These are phyloP conservation scores for Homalodisca vitripennis DNA, from an alignment of 1,140 invertebrate genomes.

Conservation along the genomic window DNA sequence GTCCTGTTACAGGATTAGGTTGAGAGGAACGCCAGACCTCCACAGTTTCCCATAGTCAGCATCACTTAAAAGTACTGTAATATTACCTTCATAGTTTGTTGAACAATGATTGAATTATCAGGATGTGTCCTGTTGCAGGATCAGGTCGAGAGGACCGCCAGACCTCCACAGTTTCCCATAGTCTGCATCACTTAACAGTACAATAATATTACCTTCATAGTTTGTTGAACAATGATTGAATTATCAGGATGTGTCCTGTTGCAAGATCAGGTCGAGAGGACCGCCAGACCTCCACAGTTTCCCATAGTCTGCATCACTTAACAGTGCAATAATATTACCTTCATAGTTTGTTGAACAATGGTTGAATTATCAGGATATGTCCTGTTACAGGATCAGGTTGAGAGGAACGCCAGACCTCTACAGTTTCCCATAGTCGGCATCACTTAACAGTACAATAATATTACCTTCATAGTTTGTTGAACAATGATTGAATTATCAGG, in stretches of 20 bases:
- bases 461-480: conserved; percentile 21
- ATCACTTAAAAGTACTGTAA: conserved; percentile 8
- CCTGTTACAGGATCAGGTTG: too few relatives aligned
- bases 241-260: too few relatives aligned
- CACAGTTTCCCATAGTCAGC: background rate
- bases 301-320: background rate
- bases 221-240: too few relatives aligned
- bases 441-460: conserved; percentile 26
- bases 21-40: background rate
- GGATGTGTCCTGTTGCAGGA: too few relatives aligned
- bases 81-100: conserved; percentile 13
- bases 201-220: too few relatives aligned
- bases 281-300: background rate
- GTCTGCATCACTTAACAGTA: too few relatives aligned
- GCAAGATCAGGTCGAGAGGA: background rate
- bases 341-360: conserved; percentile 11
- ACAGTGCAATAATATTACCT: conserved; percentile 16
- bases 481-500: conserved; percentile 1
- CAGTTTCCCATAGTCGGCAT: conserved; percentile 4
- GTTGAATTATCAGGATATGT: too few relatives aligned
- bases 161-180: too few relatives aligned
- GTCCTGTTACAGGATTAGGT: too few relatives aligned
- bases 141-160: too few relatives aligned
- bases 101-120: conserved; percentile 12
- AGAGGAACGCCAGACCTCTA: background rate